Conservation (phyloP, 2,113 vertebrate species). For the Chaenogobius annularis region DNA sequence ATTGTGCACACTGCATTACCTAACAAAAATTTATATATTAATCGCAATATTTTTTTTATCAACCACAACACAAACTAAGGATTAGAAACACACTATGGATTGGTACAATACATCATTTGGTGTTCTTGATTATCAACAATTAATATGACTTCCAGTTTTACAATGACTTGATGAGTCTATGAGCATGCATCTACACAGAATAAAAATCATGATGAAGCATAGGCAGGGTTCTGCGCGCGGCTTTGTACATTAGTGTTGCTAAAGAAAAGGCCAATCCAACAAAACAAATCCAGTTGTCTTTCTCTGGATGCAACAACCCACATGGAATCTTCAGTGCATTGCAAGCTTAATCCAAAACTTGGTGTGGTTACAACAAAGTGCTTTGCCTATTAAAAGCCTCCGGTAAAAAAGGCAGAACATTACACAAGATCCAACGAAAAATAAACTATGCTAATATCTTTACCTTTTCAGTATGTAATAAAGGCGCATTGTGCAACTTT, state of each 20-base stretch:
- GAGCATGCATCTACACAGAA: slow-evolving; percentile 20
- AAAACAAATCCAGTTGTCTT: slow-evolving; percentile 43
- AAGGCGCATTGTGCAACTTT: no score
- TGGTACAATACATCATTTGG: slow-evolving; percentile 62
- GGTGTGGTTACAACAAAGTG: not conserved
- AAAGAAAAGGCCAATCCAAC: slow-evolving; percentile 18
- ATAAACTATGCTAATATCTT: no score
- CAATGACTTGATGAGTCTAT: not conserved
- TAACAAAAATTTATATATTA: slow-evolving; percentile 69
- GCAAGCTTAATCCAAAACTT: slow-evolving; percentile 66
- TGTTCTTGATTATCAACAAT: slow-evolving; percentile 44
- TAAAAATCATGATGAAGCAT: slow-evolving; percentile 10
- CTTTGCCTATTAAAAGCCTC: slow-evolving; percentile 12
- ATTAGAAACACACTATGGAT: slow-evolving; percentile 52
- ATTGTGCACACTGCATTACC: slow-evolving; percentile 50
- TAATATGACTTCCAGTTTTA: slow-evolving; percentile 61
- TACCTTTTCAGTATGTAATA: no score
- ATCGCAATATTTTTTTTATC: slow-evolving; percentile 61
- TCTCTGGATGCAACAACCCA: slow-evolving; percentile 23
- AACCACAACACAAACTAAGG: slow-evolving; percentile 51
- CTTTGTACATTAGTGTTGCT: slow-evolving; percentile 85
- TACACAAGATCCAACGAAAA: no score
- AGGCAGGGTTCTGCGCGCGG: slow-evolving; percentile 24
- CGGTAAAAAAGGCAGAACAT: no score
- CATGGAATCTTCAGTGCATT: slow-evolving; percentile 50